These are phyloP conservation scores for Sphaerolaimus hirsutus DNA, from an alignment of 2,888 invertebrate species.

Conservation along the genomic window DNA sequence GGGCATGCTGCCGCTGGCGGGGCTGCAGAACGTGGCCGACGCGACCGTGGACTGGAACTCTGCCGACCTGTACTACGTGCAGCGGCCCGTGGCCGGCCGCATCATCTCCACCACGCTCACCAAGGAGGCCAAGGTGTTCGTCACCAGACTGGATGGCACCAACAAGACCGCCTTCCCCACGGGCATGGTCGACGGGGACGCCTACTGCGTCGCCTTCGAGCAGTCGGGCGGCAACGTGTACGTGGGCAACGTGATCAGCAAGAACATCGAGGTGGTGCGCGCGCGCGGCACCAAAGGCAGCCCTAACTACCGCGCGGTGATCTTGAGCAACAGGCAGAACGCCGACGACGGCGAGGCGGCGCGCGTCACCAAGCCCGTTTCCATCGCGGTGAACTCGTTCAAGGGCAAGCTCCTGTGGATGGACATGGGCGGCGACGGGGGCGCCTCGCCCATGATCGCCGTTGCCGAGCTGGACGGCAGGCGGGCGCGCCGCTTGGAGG, in stretches of 20 bases:
- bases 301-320: conserved; percentile 52
- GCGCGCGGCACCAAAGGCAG: conserved; percentile 36
- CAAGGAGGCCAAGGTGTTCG: conserved; percentile 25
- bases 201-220: conserved; percentile 73
- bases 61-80: conserved; percentile 43
- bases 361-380: conserved; percentile 53
- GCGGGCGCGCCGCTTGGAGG: too few species aligned
- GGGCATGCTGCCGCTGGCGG: conserved; percentile 26
- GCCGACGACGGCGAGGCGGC: conserved; percentile 28
- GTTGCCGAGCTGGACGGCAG: conserved; percentile 73
- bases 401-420: conserved; percentile 85
- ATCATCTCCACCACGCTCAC: conserved; percentile 13
- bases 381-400: conserved; percentile 67
- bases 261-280: conserved; percentile 52
- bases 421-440: conserved; percentile 60
- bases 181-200: conserved; percentile 47
- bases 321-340: conserved; percentile 68
- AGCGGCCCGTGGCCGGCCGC: conserved; percentile 19
- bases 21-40: conserved; percentile 45
- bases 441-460: conserved; percentile 52
- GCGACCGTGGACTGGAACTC: conserved; percentile 82
- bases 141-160: conserved; percentile 61
- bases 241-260: conserved; percentile 55
- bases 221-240: conserved; percentile 86
- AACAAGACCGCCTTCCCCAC: conserved; percentile 14